A percentile compares a stretch with the other conserved stretches of the same genome.
Conservation (phyloP, 2,888 invertebrate genomes). For the Diploptera punctata region DNA sequence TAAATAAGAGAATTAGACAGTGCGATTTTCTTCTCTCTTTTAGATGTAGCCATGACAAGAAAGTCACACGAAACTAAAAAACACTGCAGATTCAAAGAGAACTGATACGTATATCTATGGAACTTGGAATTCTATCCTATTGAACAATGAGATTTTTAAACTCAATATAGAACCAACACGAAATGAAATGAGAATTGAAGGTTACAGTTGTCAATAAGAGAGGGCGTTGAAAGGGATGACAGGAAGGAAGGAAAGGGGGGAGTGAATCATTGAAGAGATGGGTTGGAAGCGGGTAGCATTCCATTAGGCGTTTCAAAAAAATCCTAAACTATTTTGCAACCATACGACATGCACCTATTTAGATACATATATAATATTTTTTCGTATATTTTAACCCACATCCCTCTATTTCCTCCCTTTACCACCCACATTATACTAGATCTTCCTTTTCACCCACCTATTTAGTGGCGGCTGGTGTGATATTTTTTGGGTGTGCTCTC, state of each 20-base stretch:
- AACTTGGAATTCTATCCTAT: not conserved
- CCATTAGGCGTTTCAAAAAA: constrained; percentile 12
- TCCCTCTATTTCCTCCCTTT: not conserved
- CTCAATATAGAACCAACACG: not conserved
- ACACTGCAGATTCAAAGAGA: too few species aligned
- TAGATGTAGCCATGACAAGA: too few species aligned
- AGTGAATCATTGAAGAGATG: too few species aligned
- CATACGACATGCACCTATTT: not conserved
- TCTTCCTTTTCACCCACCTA: not conserved
- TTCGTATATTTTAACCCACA: constrained; percentile 3
- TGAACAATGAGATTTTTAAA: constrained; percentile 8
- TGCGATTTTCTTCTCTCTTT: too few species aligned
- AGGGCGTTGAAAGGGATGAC: not conserved
- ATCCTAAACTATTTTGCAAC: not conserved
- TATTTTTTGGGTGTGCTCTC: too few species aligned
- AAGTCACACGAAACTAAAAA: too few species aligned
- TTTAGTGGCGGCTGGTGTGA: too few species aligned
- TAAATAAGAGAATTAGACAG: too few species aligned
- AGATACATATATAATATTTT: constrained; percentile 1
- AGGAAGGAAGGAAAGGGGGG: not conserved
- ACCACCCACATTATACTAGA: not conserved
- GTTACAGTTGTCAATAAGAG: not conserved
- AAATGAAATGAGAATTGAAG: constrained; percentile 6
- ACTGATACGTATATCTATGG: too few species aligned
- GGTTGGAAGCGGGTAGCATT: constrained; percentile 2